These are phyloP conservation scores for Synanthedon tipuliformis DNA, from an alignment of 2,888 invertebrate genomes.

Conservation along the genomic window DNA sequence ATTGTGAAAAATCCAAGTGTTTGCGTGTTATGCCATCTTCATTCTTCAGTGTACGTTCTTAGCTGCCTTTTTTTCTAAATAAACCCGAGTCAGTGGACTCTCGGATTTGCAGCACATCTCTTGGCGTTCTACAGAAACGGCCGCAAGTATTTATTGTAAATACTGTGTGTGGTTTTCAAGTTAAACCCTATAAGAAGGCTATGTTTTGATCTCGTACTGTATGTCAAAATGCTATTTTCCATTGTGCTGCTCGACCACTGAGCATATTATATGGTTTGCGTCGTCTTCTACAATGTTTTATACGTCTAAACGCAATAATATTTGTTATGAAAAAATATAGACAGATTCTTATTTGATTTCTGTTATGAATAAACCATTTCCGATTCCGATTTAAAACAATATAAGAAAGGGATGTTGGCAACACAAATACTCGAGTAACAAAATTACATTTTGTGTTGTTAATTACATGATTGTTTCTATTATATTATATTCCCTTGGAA, in stretches of 20 bases:
- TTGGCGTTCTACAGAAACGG: constrained; percentile 21
- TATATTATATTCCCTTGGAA: too few species aligned
- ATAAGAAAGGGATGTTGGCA: not conserved
- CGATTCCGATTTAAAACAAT: too few species aligned
- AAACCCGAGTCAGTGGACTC: constrained; percentile 26
- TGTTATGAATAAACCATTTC: too few species aligned
- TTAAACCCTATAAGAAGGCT: constrained; percentile 40
- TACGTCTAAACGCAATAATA: too few species aligned
- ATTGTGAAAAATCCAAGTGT: constrained; percentile 66
- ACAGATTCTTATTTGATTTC: too few species aligned
- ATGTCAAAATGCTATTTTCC: constrained; percentile 49
- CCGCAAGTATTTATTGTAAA: constrained; percentile 25
- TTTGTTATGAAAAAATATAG: too few species aligned
- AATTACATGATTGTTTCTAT: too few species aligned
- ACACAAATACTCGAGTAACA: not conserved
- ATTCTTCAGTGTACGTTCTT: constrained; percentile 56
- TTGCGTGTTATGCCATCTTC: constrained; percentile 70
- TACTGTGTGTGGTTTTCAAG: constrained; percentile 11
- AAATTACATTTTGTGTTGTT: too few species aligned
- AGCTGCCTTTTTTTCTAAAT: constrained; percentile 62
- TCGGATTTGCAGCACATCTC: constrained; percentile 20
- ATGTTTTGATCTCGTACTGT: constrained; percentile 60
- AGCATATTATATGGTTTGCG: too few species aligned
- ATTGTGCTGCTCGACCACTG: constrained; percentile 36
- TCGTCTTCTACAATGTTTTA: too few species aligned